Base-by-base conservation (phyloP, 2,797 vertebrate species). In the Poeciliopsis presidionis region DNA sequence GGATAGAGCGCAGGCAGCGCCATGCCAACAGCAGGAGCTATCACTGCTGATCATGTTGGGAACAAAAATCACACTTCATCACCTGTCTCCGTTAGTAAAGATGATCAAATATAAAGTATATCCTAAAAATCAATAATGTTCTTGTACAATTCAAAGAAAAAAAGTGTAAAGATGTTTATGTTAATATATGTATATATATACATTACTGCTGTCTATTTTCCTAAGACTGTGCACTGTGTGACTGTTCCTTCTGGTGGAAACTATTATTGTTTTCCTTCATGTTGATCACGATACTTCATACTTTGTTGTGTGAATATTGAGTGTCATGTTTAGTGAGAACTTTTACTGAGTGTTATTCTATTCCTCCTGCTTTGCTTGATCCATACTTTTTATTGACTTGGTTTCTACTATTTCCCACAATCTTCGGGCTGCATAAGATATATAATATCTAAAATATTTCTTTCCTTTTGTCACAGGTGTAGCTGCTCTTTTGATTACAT, bases 161-260 rank as follows among this genome's bases (percentile, higher is more conserved):
- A 89, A 39, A 74, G 1, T 84, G 83, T 77, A 85, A 83, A 86
- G 80, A 88, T 88, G 80, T 91, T 78, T 75, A 87, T 87, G 91
- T 92, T 82, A 77, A 57, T 41, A 89, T 84, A 80, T 74, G 84
- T 84, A 75, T 57, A 88, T 84, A 73, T 77, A 85, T 89, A 81
- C 59, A 61, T 33, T 61, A 89, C 85, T 86, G 75, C 81, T 88
- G 85, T 61, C 89, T 92, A 91, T 95, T 94, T 93, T 93, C 84
- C 88, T 91, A 93, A 88, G 88, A 86, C 91, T 93, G 90, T 94
- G 85, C 84, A 86, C 84, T 90, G 90, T 90, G 86, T 88, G 81
- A 86, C 73, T 89, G 82, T 88, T 87, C 89, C 16, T 83, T 86
- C 91, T 74, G 79, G 77, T 75, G 71, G 77, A 78, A 82, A 45